Conservation (phyloP, 2,797 vertebrate species). For the Babyrousa celebensis region DNA sequence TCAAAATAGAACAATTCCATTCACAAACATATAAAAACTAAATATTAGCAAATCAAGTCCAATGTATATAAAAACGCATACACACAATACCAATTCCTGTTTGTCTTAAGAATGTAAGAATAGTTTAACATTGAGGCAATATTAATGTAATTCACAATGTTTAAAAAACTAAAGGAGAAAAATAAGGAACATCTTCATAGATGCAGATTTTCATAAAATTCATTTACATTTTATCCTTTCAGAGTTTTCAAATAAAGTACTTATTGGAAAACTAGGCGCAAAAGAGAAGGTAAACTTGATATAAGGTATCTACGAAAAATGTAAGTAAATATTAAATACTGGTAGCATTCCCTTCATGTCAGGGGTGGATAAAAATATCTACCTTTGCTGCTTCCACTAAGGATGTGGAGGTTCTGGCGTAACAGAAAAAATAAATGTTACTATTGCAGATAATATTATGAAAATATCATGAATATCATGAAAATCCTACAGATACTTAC, state of each 20-base stretch:
- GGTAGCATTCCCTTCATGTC: not conserved
- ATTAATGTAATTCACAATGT: not conserved
- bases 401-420: not conserved
- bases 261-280: not conserved
- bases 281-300: conserved; percentile 9
- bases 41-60: not conserved
- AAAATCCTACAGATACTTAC: conserved; percentile 15
- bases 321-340: not conserved
- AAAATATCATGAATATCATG: no score
- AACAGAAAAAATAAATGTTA: not conserved
- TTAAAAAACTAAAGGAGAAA: conserved; percentile 6
- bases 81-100: not conserved
- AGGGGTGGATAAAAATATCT: not conserved
- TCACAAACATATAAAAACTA: not conserved
- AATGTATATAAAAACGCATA: not conserved
- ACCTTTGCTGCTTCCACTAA: not conserved
- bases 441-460: not conserved
- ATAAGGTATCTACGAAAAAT: not conserved
- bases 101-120: not conserved
- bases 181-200: not conserved
- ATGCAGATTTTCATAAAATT: not conserved
- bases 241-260: not conserved
- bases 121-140: not conserved
- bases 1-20: not conserved
- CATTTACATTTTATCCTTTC: not conserved